phyloP scores from a whole-genome alignment of 1,140 invertebrate species.

The Macrotrachela quadricornifera region DNA sequence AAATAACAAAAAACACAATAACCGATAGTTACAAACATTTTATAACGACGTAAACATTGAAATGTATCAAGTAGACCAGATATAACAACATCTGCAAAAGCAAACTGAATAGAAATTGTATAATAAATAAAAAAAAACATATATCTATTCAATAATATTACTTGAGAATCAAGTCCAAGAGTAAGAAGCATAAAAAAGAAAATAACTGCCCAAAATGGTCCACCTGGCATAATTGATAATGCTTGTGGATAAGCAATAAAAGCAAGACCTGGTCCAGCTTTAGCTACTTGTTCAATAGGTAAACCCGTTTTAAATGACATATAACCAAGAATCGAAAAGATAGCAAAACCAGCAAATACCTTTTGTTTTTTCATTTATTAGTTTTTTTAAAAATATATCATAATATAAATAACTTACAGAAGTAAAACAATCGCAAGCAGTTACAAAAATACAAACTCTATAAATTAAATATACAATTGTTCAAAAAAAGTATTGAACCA shows the following conservation, averaged over 20 bases:
- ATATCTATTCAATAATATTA: constrained; percentile 13
- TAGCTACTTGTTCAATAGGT: constrained; percentile 20
- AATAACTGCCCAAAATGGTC: constrained; percentile 72
- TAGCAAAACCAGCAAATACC: constrained; percentile 19
- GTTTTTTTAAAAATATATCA: too few species aligned
- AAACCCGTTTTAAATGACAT: constrained; percentile 16
- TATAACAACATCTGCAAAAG: too few species aligned
- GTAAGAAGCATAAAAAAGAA: constrained; percentile 96
- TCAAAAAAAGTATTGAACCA: too few species aligned
- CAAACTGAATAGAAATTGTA: too few species aligned
- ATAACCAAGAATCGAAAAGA: constrained; percentile 20
- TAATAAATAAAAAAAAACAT: too few species aligned
- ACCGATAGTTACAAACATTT: too few species aligned
- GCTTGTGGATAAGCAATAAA: constrained; percentile 37
- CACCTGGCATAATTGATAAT: constrained; percentile 11
- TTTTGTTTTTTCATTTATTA: constrained; percentile 3
- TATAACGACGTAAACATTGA: too few species aligned
- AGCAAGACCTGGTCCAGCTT: constrained; percentile 5
- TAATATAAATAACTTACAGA: too few species aligned
- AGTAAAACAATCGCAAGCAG: too few species aligned
- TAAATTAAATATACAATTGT: too few species aligned
- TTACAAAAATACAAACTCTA: neutral
- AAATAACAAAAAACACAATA: too few species aligned
- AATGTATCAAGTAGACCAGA: too few species aligned
- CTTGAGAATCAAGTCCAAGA: constrained; percentile 72